Percentiles rank a stretch among this genome's conserved stretches.
These are phyloP conservation scores for Harpagoxenus sublaevis DNA, from an alignment of 2,888 invertebrate species.

Conservation along the genomic window DNA sequence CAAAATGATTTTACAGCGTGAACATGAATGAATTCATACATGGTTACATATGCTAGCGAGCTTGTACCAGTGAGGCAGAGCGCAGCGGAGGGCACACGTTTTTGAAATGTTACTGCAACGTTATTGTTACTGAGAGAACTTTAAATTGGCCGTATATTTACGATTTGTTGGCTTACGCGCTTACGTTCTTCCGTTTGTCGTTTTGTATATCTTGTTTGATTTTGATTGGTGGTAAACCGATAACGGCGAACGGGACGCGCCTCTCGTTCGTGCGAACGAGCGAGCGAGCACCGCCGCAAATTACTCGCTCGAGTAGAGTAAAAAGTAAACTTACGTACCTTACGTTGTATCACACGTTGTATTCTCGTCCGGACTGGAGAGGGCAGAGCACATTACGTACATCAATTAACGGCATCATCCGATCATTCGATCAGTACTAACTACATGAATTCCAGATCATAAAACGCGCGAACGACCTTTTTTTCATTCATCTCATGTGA, in stretches of 20 bases:
- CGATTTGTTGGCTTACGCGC: conserved; percentile 68
- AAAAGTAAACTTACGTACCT: conserved; percentile 29
- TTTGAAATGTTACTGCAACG: conserved; percentile 76
- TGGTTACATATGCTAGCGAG: conserved; percentile 5
- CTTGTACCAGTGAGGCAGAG: conserved; percentile 39
- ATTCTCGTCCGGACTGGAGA: conserved; percentile 81
- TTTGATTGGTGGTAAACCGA: conserved; percentile 44
- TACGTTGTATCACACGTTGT: conserved; percentile 42
- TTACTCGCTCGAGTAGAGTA: conserved; percentile 67
- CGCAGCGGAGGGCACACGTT: conserved; percentile 73
- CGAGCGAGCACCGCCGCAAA: conserved; percentile 46
- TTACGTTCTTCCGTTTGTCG: conserved; percentile 53
- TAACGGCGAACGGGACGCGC: conserved; percentile 74
- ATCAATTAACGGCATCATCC: conserved; percentile 66
- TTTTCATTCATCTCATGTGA: conserved; percentile 26
- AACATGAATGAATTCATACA: conserved; percentile 18
- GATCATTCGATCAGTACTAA: conserved; percentile 61
- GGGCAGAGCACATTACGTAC: conserved; percentile 82
- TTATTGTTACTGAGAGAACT: conserved; percentile 73
- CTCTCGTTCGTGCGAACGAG: conserved; percentile 64
- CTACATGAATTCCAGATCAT: conserved; percentile 33
- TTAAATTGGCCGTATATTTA: conserved; percentile 67
- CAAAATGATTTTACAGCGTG: background rate
- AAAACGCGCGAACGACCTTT: conserved; percentile 8
- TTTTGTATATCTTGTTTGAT: conserved; percentile 52